Evolutionary conservation across 2,113 vertebrate species (phyloP).

Genomic region (Ictalurus furcatus): DNA sequence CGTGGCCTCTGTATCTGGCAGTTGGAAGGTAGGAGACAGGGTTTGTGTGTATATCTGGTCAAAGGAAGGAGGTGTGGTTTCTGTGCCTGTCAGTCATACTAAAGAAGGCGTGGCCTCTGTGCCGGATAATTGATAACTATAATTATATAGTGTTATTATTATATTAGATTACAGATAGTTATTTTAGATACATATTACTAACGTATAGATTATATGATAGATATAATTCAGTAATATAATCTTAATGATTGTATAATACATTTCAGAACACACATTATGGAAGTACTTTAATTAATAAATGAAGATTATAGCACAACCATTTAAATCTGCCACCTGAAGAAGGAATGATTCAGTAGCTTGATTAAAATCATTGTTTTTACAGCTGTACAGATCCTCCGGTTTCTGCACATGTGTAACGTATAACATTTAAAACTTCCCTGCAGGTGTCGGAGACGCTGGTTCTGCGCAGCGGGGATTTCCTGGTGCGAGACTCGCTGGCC

Average conservation of each 20-base stretch:
- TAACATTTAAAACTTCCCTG: not conserved
- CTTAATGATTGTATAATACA: not conserved
- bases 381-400: not conserved
- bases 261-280: not conserved
- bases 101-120: too few species aligned
- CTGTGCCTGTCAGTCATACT: too few species aligned
- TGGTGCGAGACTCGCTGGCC: constrained; percentile 91
- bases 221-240: not conserved
- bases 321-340: not conserved
- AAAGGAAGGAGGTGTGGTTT: too few species aligned
- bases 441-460: constrained; percentile 93
- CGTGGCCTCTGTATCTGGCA: too few species aligned
- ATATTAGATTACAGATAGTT: not conserved
- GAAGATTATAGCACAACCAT: not conserved
- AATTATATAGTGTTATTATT: not conserved
- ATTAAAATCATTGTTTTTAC: not conserved
- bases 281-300: not conserved
- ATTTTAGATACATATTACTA: not conserved
- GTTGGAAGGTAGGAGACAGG: not conserved
- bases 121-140: not conserved
- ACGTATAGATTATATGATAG: not conserved
- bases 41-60: not conserved
- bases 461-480: constrained; percentile 88
- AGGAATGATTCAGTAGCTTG: not conserved
- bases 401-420: not conserved